Base-by-base conservation (phyloP, 1,140 invertebrate species). In the Argopecten irradians region DNA sequence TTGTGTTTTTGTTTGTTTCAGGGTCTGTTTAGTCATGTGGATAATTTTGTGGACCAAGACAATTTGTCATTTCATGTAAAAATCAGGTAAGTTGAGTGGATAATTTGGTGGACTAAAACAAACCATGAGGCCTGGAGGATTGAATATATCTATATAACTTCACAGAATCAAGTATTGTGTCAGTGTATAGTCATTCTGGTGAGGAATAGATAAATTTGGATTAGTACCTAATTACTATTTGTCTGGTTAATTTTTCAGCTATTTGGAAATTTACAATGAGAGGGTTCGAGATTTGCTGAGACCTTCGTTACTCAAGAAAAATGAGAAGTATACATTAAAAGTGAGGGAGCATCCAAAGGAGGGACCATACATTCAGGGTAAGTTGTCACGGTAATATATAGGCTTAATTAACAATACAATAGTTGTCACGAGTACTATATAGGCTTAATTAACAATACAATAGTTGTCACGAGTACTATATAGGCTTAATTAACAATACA, bases 1-100 rank as follows among this genome's bases (percentile, higher is more conserved):
- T 8, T 39, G 13, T 55, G 9, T 85, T 2, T 87, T 85, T 84
- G 28, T 87, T 3, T 86, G 16, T 92, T 93, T 55, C 92, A 95
- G 94, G 93, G 93, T 32, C 87, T 95, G 34, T 95, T 96, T 91
- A 93, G 94, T 41, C 93, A 94, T 71, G 95, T 96, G 93, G 97
- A 97, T 33, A 96, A 97, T 19, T 97, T 97, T 83, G 97, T 98
- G 93, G 97, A 97, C 34, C 39, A 71, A 41, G 92, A 93, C 2
- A 97, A 97, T 11, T 97, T 97, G 0, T 98, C 97, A 8, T 95
- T 93, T 89, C 88, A 92, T 35, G 92, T 94, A 0, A 93, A 95
- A 84, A 93, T 95, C 85, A 95, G 94, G 94, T 95, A 87, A 89
- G 88, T 39, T 34, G n/a, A n/a, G n/a, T n/a, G n/a, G n/a, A n/a